Base-by-base conservation (phyloP, 2,888 invertebrate genomes). In the Xestia sexstrigata region DNA sequence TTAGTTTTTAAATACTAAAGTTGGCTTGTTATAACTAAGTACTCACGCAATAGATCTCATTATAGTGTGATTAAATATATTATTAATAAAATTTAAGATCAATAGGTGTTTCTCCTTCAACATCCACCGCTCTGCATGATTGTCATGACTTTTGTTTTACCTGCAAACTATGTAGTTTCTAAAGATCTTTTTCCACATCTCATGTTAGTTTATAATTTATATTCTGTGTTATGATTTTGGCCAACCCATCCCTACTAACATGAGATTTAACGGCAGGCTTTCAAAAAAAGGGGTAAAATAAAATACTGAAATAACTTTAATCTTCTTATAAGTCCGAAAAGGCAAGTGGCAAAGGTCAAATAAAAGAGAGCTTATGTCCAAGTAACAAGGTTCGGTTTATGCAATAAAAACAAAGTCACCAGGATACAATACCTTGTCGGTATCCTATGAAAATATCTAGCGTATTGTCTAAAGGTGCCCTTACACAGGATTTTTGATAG, bases 371-470 rank as follows among this genome's bases (percentile, higher is more conserved):
- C 67, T 66, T 70, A 49, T 26, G 39, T 55, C 39, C 13, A 58
- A 70, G 58, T 52, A 65, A 60, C 17, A 70, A 65, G 65, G 65
- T 66, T 60, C 58, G 7, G 30, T 79, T 73, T 58, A 71, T 66
- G 67, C 39, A 78, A 74, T 67, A 74, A 82, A 71, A 84, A 85
- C 70, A 82, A 63, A 66, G 60, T 66, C 20, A 45, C 67, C 26
- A 15, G 9, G n/a, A 55, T 35, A 74, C 60, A 15, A 69, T 73
- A 26, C 13, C n/a, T 39, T 23, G 23, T 58, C 45, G 11, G 30
- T n/a, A 35, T 75, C 82, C 85, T 85, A 82, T 78, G 60, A 85
- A 84, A 84, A 85, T 82, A 84, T 85, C 26, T 30, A 9, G 15
- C 42, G 17, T 47, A 39, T 68, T 74, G 6, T 26, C 20, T 70